Evolutionary conservation across 2,113 vertebrate species (phyloP).

Genomic region (Bujurquina vittata): DNA sequence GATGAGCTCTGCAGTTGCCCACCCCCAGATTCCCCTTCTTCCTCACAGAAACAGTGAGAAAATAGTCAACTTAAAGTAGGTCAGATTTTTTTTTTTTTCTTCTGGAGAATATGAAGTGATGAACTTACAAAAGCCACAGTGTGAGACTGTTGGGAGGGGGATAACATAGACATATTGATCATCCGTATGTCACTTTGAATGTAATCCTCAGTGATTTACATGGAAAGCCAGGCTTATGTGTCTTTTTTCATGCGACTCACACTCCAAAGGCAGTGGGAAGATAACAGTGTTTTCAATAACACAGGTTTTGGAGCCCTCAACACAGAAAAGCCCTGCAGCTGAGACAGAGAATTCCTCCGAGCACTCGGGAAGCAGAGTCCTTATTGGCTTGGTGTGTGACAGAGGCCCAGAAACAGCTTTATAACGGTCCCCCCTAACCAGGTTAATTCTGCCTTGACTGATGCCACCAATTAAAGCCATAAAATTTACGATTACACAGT

Average conservation of each 20-base stretch:
- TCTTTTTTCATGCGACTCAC: slow-evolving; percentile 33
- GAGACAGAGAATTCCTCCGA: slow-evolving; percentile 25
- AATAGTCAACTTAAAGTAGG: slow-evolving; percentile 70
- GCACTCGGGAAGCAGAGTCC: slow-evolving; percentile 26
- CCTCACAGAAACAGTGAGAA: slow-evolving; percentile 23
- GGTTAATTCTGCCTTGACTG: slow-evolving; percentile 55
- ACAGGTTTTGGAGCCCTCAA: slow-evolving; percentile 30
- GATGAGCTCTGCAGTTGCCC: slow-evolving; percentile 48
- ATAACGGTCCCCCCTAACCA: slow-evolving; percentile 34
- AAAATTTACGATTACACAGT: slow-evolving; percentile 43
- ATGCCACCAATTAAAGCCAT: slow-evolving; percentile 62
- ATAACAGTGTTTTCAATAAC: slow-evolving; percentile 52
- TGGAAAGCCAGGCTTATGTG: slow-evolving; percentile 26
- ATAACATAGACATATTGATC: slow-evolving; percentile 50
- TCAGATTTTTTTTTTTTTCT: slow-evolving; percentile 37
- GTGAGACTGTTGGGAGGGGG: slow-evolving; percentile 15
- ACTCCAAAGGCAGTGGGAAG: slow-evolving; percentile 21
- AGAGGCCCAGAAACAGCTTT: slow-evolving; percentile 26
- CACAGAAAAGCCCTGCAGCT: slow-evolving; percentile 47
- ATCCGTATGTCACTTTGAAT: slow-evolving; percentile 35
- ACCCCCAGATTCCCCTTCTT: slow-evolving; percentile 44
- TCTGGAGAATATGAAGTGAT: slow-evolving; percentile 28
- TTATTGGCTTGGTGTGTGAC: slow-evolving; percentile 44
- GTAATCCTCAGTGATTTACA: slow-evolving; percentile 27
- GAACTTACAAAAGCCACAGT: slow-evolving; percentile 32